Conservation (phyloP, 2,797 vertebrate genomes). For the Sebastes goodei region DNA sequence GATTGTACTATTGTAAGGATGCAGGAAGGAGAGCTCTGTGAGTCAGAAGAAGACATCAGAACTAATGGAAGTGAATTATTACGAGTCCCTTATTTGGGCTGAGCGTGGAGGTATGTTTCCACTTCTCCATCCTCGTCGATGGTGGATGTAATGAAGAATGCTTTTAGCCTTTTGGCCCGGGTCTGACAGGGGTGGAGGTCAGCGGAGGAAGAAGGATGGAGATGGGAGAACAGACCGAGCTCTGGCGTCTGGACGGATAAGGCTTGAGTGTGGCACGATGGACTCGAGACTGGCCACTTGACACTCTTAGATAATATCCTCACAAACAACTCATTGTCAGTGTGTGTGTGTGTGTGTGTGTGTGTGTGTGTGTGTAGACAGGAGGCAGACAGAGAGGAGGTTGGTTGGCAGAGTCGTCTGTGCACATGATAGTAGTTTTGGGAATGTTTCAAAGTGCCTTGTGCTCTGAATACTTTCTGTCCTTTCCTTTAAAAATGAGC, state of each 20-base stretch:
- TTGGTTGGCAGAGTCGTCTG: background rate
- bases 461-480: background rate
- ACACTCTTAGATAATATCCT: constrained; percentile 63
- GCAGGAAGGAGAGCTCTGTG: background rate
- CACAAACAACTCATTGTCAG: constrained; percentile 39
- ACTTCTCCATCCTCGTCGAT: background rate
- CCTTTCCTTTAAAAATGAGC: background rate
- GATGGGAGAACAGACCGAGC: constrained; percentile 14
- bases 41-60: background rate
- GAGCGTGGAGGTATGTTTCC: too few relatives aligned
- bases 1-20: background rate
- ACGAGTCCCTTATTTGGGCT: background rate
- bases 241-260: constrained; percentile 74
- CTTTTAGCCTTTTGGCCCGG: constrained; percentile 26
- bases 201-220: constrained; percentile 38
- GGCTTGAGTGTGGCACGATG: constrained; percentile 72
- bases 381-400: constrained; percentile 9
- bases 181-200: constrained; percentile 22
- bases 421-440: constrained; percentile 9
- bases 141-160: constrained; percentile 21
- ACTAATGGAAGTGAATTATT: background rate
- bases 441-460: constrained; percentile 9
- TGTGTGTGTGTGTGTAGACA: constrained; percentile 22
- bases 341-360: constrained; percentile 10
- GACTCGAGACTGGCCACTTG: constrained; percentile 69